Conservation (phyloP, 1,140 invertebrate genomes). For the Aradophagus sp. region DNA sequence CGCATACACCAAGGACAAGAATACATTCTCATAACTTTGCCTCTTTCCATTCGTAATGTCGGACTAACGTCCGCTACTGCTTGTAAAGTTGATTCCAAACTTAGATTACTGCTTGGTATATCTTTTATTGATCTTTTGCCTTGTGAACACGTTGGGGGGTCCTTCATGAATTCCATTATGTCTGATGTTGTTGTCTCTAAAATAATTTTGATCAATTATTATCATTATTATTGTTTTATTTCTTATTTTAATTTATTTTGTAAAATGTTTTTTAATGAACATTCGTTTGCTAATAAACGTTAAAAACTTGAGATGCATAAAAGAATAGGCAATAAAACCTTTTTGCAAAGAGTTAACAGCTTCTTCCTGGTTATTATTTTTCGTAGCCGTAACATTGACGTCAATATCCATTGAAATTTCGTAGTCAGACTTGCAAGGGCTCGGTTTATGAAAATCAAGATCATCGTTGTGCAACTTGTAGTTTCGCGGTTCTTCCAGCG, state of each 20-base stretch:
- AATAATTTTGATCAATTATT: too few relatives aligned
- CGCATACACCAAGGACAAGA: slow-evolving; percentile 73
- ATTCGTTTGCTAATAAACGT: too few relatives aligned
- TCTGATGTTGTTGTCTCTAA: slow-evolving; percentile 39
- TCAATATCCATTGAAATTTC: slow-evolving; percentile 37
- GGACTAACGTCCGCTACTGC: slow-evolving; percentile 70
- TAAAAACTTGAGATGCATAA: too few relatives aligned
- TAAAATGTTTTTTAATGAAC: too few relatives aligned
- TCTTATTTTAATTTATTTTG: too few relatives aligned
- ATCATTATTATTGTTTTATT: slow-evolving; percentile 27
- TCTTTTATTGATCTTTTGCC: slow-evolving; percentile 68
- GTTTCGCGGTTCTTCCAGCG: slow-evolving; percentile 43
- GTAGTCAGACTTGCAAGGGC: slow-evolving; percentile 25
- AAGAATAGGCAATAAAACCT: too few relatives aligned
- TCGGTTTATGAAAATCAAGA: slow-evolving; percentile 23
- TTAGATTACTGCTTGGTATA: slow-evolving; percentile 66
- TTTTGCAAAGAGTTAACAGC: slow-evolving; percentile 27
- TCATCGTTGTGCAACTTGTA: slow-evolving; percentile 36
- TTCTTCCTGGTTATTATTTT: slow-evolving; percentile 26
- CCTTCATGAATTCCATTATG: slow-evolving; percentile 36
- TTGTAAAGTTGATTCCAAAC: slow-evolving; percentile 69
- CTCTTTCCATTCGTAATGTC: slow-evolving; percentile 69
- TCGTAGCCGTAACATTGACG: slow-evolving; percentile 8
- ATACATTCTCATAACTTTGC: slow-evolving; percentile 72
- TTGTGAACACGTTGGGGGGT: slow-evolving; percentile 48